Conservation (phyloP, 2,797 vertebrate species). For the Poecile montanus region DNA sequence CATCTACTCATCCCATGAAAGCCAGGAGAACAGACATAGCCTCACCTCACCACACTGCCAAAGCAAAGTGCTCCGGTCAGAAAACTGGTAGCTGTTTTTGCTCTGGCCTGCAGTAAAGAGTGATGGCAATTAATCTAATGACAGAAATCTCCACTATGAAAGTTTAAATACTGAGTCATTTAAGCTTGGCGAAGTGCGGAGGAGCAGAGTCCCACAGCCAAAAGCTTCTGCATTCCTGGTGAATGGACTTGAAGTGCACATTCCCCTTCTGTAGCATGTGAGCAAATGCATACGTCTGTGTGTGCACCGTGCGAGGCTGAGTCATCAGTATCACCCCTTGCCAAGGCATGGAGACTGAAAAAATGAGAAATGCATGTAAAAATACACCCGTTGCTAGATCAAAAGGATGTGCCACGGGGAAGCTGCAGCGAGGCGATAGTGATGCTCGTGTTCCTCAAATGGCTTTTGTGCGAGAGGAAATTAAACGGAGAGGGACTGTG, state of each 20-base stretch:
- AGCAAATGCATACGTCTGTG: constrained; percentile 7
- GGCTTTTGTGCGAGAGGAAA: background rate
- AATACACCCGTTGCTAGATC: background rate
- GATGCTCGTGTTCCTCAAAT: accelerated
- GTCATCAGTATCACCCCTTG: constrained; percentile 13
- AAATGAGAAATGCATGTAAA: background rate
- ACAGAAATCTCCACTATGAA: background rate
- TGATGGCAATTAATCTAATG: background rate
- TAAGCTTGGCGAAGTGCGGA: background rate
- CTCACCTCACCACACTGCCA: background rate
- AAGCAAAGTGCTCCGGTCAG: background rate
- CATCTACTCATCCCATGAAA: background rate
- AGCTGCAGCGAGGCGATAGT: background rate
- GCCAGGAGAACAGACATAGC: background rate
- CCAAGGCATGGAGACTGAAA: constrained; percentile 3
- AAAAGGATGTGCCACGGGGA: background rate
- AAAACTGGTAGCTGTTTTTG: background rate
- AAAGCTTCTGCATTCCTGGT: background rate
- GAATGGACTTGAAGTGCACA: constrained; percentile 40
- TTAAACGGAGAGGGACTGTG: background rate
- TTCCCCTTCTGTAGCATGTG: background rate
- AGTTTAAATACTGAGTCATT: background rate
- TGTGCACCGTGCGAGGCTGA: background rate
- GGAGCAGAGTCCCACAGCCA: background rate
- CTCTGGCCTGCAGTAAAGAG: background rate